A percentile compares a stretch with the other conserved stretches of the same genome.
Conservation (phyloP, 2,888 invertebrate genomes). For the Lasioglossum pauxillum region DNA sequence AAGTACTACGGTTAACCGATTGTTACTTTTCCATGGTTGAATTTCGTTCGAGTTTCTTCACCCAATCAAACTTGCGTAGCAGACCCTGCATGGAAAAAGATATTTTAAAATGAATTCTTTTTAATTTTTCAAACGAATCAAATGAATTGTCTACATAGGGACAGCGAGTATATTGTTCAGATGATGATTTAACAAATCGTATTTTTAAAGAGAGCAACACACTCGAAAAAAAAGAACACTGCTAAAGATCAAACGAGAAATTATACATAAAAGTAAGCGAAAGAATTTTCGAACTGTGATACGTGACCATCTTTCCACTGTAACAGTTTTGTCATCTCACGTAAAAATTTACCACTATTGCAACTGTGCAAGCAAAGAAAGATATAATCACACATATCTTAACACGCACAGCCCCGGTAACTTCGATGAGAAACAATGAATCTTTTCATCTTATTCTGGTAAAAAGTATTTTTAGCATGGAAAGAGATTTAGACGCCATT, state of each 20-base stretch:
- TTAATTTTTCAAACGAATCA: not conserved
- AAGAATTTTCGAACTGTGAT: slow-evolving; percentile 62
- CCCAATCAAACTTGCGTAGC: not conserved
- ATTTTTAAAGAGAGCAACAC: slow-evolving; percentile 31
- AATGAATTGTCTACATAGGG: not conserved
- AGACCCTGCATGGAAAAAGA: not conserved
- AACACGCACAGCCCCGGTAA: slow-evolving; percentile 34
- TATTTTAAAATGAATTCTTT: slow-evolving; percentile 18
- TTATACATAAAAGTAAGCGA: slow-evolving; percentile 36
- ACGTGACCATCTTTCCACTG: slow-evolving; percentile 48
- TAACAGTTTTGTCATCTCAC: slow-evolving; percentile 31
- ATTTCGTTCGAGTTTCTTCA: not conserved
- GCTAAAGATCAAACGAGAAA: slow-evolving; percentile 5
- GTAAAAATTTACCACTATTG: slow-evolving; percentile 7
- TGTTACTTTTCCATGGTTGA: slow-evolving; percentile 1
- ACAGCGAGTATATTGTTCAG: not conserved
- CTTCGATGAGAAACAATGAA: not conserved
- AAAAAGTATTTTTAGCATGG: slow-evolving; percentile 38
- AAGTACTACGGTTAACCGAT: slow-evolving; percentile 1
- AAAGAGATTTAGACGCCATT: slow-evolving; percentile 40
- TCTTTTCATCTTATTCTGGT: slow-evolving; percentile 4
- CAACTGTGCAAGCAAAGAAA: slow-evolving; percentile 13
- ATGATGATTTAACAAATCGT: not conserved
- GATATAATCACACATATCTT: slow-evolving; percentile 38
- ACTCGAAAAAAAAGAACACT: slow-evolving; percentile 7